Conservation (phyloP, 2,113 vertebrate species). For the Pseudopipra pipra region DNA sequence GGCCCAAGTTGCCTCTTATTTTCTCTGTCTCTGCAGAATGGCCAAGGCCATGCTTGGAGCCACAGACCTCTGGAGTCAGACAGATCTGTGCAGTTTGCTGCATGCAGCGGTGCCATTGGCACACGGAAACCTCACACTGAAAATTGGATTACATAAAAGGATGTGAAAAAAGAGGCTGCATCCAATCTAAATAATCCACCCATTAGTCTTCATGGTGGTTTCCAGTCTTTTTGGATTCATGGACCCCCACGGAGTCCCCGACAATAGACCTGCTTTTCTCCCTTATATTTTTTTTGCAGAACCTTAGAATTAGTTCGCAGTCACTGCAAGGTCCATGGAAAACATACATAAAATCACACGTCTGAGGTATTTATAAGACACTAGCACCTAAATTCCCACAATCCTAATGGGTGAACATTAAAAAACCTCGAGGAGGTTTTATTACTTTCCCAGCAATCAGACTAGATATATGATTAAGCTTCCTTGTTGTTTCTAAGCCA, state of each 20-base stretch:
- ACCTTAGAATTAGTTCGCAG: not conserved
- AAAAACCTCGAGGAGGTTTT: not conserved
- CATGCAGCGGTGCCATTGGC: not conserved
- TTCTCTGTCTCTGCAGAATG: conserved; percentile 4
- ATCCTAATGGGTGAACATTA: not conserved
- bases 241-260: not conserved
- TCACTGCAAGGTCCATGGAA: not conserved
- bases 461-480: not conserved
- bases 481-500: not conserved
- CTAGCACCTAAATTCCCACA: not conserved
- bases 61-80: not conserved
- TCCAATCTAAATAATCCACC: conserved; percentile 19
- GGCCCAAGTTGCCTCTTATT: not conserved
- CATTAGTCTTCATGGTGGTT: not conserved
- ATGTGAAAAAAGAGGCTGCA: not conserved
- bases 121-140: not conserved
- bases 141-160: not conserved
- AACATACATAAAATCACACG: not conserved
- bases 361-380: not conserved
- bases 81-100: not conserved
- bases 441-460: not conserved
- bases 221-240: not conserved
- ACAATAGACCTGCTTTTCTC: conserved; percentile 2
- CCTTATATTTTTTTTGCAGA: not conserved
- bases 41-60: not conserved